phyloP scores from a whole-genome alignment of 2,797 vertebrate genomes.

The Sebastes steindachneri region DNA sequence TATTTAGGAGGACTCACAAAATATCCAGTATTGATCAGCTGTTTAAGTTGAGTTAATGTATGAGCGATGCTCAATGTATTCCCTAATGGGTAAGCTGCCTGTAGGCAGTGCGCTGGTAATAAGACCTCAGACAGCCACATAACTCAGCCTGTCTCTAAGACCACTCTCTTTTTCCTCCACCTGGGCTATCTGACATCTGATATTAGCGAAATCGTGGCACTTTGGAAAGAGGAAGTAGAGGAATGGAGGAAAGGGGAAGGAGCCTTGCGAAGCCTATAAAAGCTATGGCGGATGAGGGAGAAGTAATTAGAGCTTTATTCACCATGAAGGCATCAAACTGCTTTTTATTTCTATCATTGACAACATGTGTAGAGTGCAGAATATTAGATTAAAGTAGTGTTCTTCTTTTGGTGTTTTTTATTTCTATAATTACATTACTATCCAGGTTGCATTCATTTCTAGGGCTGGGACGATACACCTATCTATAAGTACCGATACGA shows the following conservation, averaged over 20 bases:
- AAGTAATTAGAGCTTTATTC: constrained; percentile 53
- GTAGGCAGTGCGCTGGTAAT: constrained; percentile 74
- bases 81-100: constrained; percentile 75
- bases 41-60: constrained; percentile 79
- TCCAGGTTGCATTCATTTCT: background rate
- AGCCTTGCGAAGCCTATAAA: constrained; percentile 27
- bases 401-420: constrained; percentile 1
- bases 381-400: constrained; percentile 28
- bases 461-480: no score
- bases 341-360: constrained; percentile 29
- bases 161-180: constrained; percentile 75
- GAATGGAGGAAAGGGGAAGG: constrained; percentile 36
- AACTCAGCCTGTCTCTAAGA: constrained; percentile 76
- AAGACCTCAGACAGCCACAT: constrained; percentile 77
- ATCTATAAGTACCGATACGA: no score
- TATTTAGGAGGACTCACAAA: constrained; percentile 59
- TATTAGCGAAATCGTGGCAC: constrained; percentile 69
- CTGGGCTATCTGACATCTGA: constrained; percentile 77
- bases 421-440: background rate
- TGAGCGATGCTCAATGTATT: constrained; percentile 73
- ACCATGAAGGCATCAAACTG: constrained; percentile 36
- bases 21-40: constrained; percentile 76
- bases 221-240: constrained; percentile 54
- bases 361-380: constrained; percentile 31
- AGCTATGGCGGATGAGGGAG: constrained; percentile 16